Percentiles rank a stretch among this genome's conserved stretches.
Conservation (phyloP, 2,888 invertebrate genomes). For the Helobdella robusta region DNA sequence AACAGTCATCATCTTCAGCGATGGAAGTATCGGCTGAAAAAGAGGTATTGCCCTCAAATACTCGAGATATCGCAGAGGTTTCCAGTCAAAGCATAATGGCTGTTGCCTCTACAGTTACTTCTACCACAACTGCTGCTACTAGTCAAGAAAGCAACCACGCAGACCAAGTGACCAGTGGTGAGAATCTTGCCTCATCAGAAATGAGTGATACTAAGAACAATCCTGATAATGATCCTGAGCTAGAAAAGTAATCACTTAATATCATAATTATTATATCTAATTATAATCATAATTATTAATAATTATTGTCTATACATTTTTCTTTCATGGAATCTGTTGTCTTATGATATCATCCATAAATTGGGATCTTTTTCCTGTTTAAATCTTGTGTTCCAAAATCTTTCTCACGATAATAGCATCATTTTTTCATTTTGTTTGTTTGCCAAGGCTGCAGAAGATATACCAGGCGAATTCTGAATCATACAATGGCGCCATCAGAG, state of each 20-base stretch:
- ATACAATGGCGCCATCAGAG: slow-evolving; percentile 70
- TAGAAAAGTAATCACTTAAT: slow-evolving; percentile 21
- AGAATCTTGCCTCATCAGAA: too few species aligned
- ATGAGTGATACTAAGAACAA: too few species aligned
- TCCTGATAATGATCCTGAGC: slow-evolving; percentile 29
- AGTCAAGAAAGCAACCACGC: too few species aligned
- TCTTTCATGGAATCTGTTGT: neutral
- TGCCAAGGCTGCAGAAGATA: slow-evolving; percentile 38
- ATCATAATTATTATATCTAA: slow-evolving; percentile 9
- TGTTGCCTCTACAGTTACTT: too few species aligned
- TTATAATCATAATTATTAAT: too few species aligned
- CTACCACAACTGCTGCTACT: too few species aligned
- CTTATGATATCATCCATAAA: neutral
- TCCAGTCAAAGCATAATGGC: too few species aligned
- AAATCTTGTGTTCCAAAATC: neutral
- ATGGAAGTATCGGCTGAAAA: too few species aligned
- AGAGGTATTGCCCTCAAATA: too few species aligned
- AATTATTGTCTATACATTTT: neutral
- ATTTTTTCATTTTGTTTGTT: neutral
- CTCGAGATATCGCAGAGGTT: too few species aligned
- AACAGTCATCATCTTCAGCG: too few species aligned
- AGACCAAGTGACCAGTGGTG: too few species aligned
- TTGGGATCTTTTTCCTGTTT: neutral
- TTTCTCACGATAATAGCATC: neutral
- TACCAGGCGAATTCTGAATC: slow-evolving; percentile 52